Percentiles rank a stretch among this genome's conserved stretches.
Conservation (phyloP, 1,140 invertebrate genomes). For the Eueides isabella region DNA sequence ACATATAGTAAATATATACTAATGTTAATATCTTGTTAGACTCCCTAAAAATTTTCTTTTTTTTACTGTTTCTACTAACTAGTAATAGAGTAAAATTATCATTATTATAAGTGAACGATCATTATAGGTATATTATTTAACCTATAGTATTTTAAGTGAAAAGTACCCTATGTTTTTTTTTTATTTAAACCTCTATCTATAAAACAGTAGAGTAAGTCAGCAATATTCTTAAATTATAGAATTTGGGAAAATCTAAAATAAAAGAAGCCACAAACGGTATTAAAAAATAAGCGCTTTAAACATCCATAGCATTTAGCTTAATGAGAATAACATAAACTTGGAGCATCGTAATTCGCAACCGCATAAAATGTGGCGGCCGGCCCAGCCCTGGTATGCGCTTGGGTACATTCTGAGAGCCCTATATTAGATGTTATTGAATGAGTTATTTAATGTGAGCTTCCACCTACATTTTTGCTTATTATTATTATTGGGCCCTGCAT, state of each 20-base stretch:
- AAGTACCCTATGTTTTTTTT: too few species aligned
- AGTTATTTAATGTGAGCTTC: slow-evolving; percentile 73
- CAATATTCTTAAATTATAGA: slow-evolving; percentile 11
- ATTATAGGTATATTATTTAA: too few species aligned
- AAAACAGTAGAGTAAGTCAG: background rate
- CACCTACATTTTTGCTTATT: slow-evolving; percentile 80
- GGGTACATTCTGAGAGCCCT: slow-evolving; percentile 58
- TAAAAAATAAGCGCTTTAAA: slow-evolving; percentile 43
- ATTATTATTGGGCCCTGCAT: slow-evolving; percentile 76
- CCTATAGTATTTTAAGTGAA: too few species aligned
- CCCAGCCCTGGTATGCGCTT: slow-evolving; percentile 49
- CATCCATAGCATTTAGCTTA: slow-evolving; percentile 52
- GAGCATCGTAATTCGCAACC: slow-evolving; percentile 50
- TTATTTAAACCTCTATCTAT: background rate
- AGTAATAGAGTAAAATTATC: too few species aligned
- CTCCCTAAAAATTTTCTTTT: too few species aligned
- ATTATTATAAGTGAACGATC: too few species aligned
- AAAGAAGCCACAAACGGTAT: slow-evolving; percentile 28
- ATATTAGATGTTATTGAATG: slow-evolving; percentile 78
- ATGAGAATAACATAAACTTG: slow-evolving; percentile 72
- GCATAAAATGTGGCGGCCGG: slow-evolving; percentile 44
- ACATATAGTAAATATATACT: too few species aligned
- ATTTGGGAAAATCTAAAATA: slow-evolving; percentile 10
- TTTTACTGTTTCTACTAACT: too few species aligned
- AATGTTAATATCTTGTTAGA: too few species aligned